Evolutionary conservation across 2,113 vertebrate species (phyloP), one percentile per base, ranked within the genome.

Genomic region (Hystrix cristata): DNA sequence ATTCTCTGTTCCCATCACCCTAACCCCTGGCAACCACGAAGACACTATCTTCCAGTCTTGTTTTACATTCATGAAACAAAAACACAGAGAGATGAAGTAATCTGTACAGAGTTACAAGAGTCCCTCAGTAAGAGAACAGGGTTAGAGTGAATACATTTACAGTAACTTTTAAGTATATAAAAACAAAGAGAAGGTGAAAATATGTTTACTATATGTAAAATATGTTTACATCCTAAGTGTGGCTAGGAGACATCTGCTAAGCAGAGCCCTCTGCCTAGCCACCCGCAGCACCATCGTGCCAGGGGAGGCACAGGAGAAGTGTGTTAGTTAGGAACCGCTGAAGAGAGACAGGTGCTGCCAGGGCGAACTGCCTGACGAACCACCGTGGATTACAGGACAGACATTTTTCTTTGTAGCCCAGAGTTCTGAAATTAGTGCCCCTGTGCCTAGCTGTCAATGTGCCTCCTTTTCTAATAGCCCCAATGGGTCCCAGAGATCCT

Each of bases 171-270:
- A 91, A 87, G 1, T 57, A 1, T 62, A 74, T 27, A 72, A 67
- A 88, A 90, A 69, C 65, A 51, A 85, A 89, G 38, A 86, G 29
- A 60, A 31, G 78, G 67, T 87, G 74, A 62, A 96, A 91, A 74
- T 46, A 59, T 27, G 25, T 80, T 90, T 29, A 29, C 2, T 15
- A 19, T 27, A n/a, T 18, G 21, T n/a, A 16, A 23, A 23, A 38
- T 38, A 38, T 38, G 38, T 38, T 38, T 8, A 31, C 27, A 69
- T 10, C n/a, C 46, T 43, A 51, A 83, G 74, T 1, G 55, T 72
- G 34, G 31, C 48, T n/a, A 0, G 48, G 69, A 53, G 46, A 69
- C 78, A 53, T 38, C 29, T 90, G 79, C 62, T 27, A 16, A 76
- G 29, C 31, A 4, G 25, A 78, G 51, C 51, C 55, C 53, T 57